Evolutionary conservation across 1,140 invertebrate genomes (phyloP), one percentile per base, ranked within the genome.

Genomic region (Ceratina calcarata): DNA sequence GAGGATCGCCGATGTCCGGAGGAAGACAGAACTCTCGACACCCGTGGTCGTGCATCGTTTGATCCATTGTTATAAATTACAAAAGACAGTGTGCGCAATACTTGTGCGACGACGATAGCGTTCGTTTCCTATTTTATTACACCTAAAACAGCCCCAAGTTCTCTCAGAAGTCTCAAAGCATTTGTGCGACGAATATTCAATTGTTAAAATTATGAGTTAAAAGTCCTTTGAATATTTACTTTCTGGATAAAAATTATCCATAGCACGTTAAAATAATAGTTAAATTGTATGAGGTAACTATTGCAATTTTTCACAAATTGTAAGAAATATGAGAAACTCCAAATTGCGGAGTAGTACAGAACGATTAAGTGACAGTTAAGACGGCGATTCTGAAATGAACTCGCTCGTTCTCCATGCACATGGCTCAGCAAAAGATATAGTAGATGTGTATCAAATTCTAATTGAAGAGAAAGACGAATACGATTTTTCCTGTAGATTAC

Each of bases 1-100:
- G 37, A 45, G 37, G 37, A 45, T 45, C 37, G 37, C 37, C 37
- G 37, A 45, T 10, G 37, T 45, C 37, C 37, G 37, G 6, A 45
- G 88, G 87, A 92, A 91, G 88, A 90, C 86, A 86, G 84, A 86
- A 82, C 82, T 85, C 80, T 86, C 78, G 82, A 86, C 88, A 53
- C 73, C 37, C 37, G 80, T 88, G 73, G 71, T 89, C 73, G 37
- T 45, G 37, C 80, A 64, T 81, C 86, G 84, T 85, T 79, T 18
- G 68, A 83, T 80, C 37, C 10, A 45, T 45, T 45, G 37, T 45
- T 87, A 90, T 89, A 88, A 90, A 90, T 90, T 70, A 70, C 67
- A 90, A 84, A 90, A 85, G n/a, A 90, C 82, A 90, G 75, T 87
- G 87, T 89, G 85, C 78, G 72, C 79, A 78, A 66, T 88, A 87